A percentile compares a stretch with the other conserved stretches of the same genome.
phyloP scores from a whole-genome alignment of 1,140 invertebrate genomes.

The Habropoda laboriosa region DNA sequence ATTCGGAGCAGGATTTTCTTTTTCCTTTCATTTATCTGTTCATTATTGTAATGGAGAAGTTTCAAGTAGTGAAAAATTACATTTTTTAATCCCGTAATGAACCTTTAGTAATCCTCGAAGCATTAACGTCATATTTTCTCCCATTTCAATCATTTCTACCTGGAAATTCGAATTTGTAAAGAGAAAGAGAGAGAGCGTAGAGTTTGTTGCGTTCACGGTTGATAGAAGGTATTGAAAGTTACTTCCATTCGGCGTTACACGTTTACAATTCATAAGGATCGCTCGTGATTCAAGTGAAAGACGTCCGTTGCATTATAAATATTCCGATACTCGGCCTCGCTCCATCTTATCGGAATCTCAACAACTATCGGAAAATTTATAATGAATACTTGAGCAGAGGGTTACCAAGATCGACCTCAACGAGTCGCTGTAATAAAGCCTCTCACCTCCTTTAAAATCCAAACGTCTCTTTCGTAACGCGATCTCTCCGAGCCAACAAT shows the following conservation, averaged over 20 bases:
- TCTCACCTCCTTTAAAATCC: constrained; percentile 41
- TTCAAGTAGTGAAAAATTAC: no score
- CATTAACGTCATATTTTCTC: not conserved
- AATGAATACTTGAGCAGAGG: constrained; percentile 37
- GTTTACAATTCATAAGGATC: constrained; percentile 3
- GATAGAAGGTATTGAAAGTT: not conserved
- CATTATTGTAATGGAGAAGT: no score
- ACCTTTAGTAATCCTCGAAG: no score
- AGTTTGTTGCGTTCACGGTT: not conserved
- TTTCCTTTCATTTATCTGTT: not conserved
- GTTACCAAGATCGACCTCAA: constrained; percentile 16
- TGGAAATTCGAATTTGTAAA: not conserved
- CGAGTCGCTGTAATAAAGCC: constrained; percentile 24
- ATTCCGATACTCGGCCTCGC: constrained; percentile 22
- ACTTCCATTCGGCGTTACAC: not conserved
- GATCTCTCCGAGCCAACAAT: constrained; percentile 21
- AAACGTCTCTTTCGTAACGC: constrained; percentile 18
- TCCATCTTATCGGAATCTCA: constrained; percentile 13
- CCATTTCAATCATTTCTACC: not conserved
- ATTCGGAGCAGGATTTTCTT: no score
- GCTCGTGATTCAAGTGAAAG: constrained; percentile 8
- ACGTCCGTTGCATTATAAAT: constrained; percentile 22
- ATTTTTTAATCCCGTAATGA: no score
- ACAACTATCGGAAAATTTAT: constrained; percentile 48
- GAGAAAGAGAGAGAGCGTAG: no score